These are phyloP conservation scores for Caenorhabditis panamensis DNA, from an alignment of 2,888 invertebrate genomes.

Conservation along the genomic window DNA sequence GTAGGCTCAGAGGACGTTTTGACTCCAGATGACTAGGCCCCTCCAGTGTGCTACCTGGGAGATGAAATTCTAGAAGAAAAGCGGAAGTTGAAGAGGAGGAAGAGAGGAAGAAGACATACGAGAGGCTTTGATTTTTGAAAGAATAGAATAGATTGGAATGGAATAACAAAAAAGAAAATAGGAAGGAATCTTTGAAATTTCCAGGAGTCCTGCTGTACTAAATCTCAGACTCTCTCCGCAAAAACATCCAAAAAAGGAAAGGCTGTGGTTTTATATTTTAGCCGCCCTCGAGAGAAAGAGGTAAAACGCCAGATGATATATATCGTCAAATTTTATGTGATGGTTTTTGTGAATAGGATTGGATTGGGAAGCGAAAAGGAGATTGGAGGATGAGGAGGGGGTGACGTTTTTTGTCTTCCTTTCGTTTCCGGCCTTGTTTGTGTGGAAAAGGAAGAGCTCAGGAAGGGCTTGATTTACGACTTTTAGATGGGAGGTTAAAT, in stretches of 20 bases:
- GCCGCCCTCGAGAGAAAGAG: no score
- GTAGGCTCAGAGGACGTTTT: constrained; percentile 54
- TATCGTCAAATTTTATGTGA: constrained; percentile 38
- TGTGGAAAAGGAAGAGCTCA: neutral
- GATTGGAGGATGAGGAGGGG: neutral
- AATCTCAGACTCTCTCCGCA: no score
- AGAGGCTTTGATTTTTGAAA: no score
- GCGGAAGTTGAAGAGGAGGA: constrained; percentile 8
- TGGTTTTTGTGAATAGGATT: constrained; percentile 31
- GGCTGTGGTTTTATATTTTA: neutral
- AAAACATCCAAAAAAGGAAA: neutral
- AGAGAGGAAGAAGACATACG: constrained; percentile 10
- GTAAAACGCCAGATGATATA: constrained; percentile 10
- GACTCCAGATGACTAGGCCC: constrained; percentile 56
- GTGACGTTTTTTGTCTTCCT: constrained; percentile 7
- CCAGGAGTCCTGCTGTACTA: neutral
- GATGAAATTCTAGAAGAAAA: constrained; percentile 30
- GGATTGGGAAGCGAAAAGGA: constrained; percentile 14
- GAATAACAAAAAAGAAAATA: neutral
- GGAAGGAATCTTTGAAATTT: neutral
- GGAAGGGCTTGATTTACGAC: constrained; percentile 30
- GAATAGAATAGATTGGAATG: neutral
- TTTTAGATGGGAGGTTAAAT: constrained; percentile 17
- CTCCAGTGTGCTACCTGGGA: constrained; percentile 58
- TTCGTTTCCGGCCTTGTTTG: constrained; percentile 15